Evolutionary conservation across 2,113 vertebrate genomes (phyloP).

Genomic region (Blennius ocellaris): DNA sequence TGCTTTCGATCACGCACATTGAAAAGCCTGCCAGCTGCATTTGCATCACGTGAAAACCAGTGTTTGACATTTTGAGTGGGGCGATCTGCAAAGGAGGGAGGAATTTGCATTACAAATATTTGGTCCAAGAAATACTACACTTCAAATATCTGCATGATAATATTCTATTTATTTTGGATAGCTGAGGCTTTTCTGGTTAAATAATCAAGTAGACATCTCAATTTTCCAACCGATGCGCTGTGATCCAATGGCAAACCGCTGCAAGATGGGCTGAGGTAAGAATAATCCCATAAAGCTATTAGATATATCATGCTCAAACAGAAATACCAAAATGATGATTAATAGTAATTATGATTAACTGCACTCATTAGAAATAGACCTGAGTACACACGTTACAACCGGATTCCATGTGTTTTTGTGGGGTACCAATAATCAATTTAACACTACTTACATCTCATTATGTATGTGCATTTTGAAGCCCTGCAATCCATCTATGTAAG

Average conservation of each 20-base stretch:
- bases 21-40: constrained; percentile 34
- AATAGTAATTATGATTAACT: constrained; percentile 65
- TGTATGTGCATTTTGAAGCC: constrained; percentile 22
- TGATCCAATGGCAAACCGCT: constrained; percentile 66
- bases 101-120: constrained; percentile 59
- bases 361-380: constrained; percentile 43
- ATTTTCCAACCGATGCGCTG: constrained; percentile 67
- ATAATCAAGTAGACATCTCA: constrained; percentile 72
- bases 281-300: constrained; percentile 65
- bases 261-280: constrained; percentile 35
- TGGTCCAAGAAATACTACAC: constrained; percentile 62
- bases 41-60: constrained; percentile 50
- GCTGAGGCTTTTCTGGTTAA: constrained; percentile 58
- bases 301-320: constrained; percentile 67
- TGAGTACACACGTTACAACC: constrained; percentile 33
- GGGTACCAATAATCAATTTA: constrained; percentile 21
- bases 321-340: constrained; percentile 67
- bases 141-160: constrained; percentile 67
- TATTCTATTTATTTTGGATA: constrained; percentile 68
- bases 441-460: constrained; percentile 38
- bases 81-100: constrained; percentile 41
- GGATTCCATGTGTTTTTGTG: constrained; percentile 34
- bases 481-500: constrained; percentile 29
- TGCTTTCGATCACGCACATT: constrained; percentile 29
- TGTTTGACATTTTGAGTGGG: constrained; percentile 43